These are phyloP conservation scores for Acanthisitta chloris DNA, from an alignment of 2,113 vertebrate species.

Conservation along the genomic window DNA sequence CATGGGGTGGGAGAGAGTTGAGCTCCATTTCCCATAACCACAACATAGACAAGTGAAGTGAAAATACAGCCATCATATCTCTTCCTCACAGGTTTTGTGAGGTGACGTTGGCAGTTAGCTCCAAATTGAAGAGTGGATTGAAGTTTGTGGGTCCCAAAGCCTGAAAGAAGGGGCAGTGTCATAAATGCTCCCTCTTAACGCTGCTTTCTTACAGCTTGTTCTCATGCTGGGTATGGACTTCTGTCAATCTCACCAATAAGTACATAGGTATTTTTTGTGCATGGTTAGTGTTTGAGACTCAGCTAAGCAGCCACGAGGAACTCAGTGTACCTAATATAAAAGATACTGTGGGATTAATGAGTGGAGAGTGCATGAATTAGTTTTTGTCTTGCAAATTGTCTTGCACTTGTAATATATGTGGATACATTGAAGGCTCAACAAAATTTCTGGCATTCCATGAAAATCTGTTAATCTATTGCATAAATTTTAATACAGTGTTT, in stretches of 20 bases:
- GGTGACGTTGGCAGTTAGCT: not conserved
- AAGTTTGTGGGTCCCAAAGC: not conserved
- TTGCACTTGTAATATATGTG: accelerated
- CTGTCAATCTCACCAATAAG: not conserved
- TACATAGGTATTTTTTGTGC: not conserved
- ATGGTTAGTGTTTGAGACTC: not conserved
- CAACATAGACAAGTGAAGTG: not conserved
- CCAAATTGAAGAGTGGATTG: not conserved
- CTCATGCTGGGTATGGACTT: not conserved
- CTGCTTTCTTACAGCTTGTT: not conserved
- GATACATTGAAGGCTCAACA: not conserved
- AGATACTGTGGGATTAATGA: not conserved
- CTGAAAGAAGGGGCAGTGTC: not conserved
- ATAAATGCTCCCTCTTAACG: not conserved
- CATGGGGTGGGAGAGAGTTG: not conserved
- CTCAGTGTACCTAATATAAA: not conserved
- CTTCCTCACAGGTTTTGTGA: not conserved
- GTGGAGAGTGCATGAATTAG: not conserved
- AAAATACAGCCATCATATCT: not conserved
- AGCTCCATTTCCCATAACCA: not conserved
- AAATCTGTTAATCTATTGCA: not conserved
- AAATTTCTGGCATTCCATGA: not conserved
- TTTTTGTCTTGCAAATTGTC: not conserved
- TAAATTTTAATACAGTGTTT: not conserved
- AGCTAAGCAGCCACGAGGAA: not conserved